phyloP scores from a whole-genome alignment of 2,888 invertebrate genomes.

The Andrena minutula region DNA sequence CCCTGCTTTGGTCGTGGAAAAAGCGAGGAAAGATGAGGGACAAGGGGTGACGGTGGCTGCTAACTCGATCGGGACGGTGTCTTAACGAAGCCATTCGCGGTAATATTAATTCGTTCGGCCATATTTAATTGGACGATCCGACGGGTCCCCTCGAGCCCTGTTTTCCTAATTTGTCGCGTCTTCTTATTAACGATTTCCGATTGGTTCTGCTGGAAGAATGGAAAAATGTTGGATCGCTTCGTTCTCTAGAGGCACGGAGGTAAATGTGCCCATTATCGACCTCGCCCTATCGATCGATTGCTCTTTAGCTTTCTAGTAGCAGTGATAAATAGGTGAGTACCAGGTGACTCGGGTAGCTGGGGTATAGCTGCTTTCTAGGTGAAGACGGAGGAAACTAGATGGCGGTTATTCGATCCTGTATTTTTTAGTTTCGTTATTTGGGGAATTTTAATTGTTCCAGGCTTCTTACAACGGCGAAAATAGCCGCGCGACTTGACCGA shows the following conservation, averaged over 20 bases:
- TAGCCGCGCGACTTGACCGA: not conserved
- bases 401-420: not conserved
- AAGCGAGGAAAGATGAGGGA: conserved; percentile 8
- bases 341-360: no score
- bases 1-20: not conserved
- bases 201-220: not conserved
- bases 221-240: not conserved
- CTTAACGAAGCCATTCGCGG: conserved; percentile 45
- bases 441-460: not conserved
- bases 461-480: not conserved
- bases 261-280: no score
- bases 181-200: conserved; percentile 26
- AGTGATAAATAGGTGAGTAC: no score
- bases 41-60: not conserved
- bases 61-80: conserved; percentile 26
- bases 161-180: conserved; percentile 31
- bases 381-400: no score
- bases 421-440: not conserved
- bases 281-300: no score
- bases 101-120: conserved; percentile 37
- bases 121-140: conserved; percentile 33
- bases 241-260: not conserved
- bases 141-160: not conserved
- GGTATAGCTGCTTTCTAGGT: no score
- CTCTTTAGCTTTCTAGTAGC: no score